These are phyloP conservation scores for Cynaeus angustus DNA, from an alignment of 2,888 invertebrate species.

Conservation along the genomic window DNA sequence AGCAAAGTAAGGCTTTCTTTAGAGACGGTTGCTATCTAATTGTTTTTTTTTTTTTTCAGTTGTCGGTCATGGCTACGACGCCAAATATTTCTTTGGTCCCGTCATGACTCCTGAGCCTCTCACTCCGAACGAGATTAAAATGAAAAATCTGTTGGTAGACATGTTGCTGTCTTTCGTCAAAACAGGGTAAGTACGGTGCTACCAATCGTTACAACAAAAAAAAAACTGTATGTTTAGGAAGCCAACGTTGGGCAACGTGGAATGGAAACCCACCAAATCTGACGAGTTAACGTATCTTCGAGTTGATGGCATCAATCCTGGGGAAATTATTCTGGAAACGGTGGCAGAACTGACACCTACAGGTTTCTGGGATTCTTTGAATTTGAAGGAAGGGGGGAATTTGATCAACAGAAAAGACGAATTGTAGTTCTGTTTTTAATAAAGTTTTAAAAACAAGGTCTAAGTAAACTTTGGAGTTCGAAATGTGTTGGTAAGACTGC, in stretches of 20 bases:
- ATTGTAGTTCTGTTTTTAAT: neutral
- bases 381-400: neutral
- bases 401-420: neutral
- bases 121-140: constrained; percentile 53
- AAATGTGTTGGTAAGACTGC: too few species aligned
- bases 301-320: neutral
- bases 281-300: constrained; percentile 10
- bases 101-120: neutral
- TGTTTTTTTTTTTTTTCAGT: constrained; percentile 30
- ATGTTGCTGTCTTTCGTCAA: constrained; percentile 12
- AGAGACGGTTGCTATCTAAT: too few species aligned
- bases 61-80: constrained; percentile 4
- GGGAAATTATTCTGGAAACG: neutral
- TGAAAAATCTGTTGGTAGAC: constrained; percentile 12
- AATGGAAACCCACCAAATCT: constrained; percentile 4
- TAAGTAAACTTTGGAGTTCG: too few species aligned
- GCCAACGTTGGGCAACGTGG: neutral
- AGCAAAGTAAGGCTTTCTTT: constrained; percentile 3
- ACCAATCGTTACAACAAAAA: neutral
- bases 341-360: constrained; percentile 1
- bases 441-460: too few species aligned
- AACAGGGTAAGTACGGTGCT: neutral
- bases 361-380: neutral
- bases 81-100: constrained; percentile 3
- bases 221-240: constrained; percentile 1